A percentile compares a stretch with the other conserved stretches of the same genome.
These are phyloP conservation scores for Eupithecia tripunctaria DNA, from an alignment of 2,888 invertebrate species.

Conservation along the genomic window DNA sequence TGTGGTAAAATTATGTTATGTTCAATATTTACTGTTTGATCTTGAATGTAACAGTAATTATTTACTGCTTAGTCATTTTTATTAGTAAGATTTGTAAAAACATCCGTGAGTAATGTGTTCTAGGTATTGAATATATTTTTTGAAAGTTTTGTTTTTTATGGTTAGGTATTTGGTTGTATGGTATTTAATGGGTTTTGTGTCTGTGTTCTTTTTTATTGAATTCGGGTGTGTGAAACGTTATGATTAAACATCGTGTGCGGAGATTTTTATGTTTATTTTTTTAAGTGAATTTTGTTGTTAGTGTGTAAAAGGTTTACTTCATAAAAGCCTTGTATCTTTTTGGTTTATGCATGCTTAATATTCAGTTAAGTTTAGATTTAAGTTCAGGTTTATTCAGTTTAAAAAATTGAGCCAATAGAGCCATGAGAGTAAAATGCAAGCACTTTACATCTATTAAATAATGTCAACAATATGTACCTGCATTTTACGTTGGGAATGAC, in stretches of 20 bases:
- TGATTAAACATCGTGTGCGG: not conserved
- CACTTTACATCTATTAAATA: not conserved
- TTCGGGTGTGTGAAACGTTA: not conserved
- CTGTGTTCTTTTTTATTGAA: not conserved
- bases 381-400: not conserved
- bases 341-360: not conserved
- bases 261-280: not conserved
- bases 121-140: not conserved
- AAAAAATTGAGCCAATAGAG: not conserved
- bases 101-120: not conserved
- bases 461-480: not conserved
- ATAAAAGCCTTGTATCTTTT: not conserved
- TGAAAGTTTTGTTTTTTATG: not conserved
- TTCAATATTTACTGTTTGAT: constrained; percentile 8
- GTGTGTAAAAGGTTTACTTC: too few relatives aligned
- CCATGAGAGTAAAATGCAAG: not conserved
- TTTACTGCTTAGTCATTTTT: constrained; percentile 11
- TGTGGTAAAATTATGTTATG: constrained; percentile 5
- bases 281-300: not conserved
- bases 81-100: not conserved
- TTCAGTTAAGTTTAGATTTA: not conserved
- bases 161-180: not conserved
- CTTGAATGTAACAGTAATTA: not conserved
- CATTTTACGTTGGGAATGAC: too few relatives aligned
- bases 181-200: not conserved